Percentiles rank a stretch among this genome's conserved stretches.
phyloP scores from a whole-genome alignment of 1,140 invertebrate species.

The Drosophila mayri region DNA sequence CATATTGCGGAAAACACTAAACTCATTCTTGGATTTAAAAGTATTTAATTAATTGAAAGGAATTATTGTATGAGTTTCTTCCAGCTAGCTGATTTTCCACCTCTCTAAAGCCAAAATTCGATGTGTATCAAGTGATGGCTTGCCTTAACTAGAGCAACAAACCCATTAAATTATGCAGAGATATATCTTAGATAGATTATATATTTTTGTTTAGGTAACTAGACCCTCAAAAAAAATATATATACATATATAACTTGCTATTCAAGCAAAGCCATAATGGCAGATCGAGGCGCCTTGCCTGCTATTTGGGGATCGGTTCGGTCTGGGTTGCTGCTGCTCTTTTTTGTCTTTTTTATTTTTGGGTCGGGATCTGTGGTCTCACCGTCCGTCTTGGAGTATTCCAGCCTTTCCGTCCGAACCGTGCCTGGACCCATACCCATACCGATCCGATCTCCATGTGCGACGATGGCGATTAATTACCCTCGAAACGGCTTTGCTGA shows the following conservation, averaged over 20 bases:
- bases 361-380: constrained; percentile 30
- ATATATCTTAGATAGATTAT: constrained; percentile 4
- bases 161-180: background rate
- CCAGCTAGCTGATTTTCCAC: too few species aligned
- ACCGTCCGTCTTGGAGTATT: constrained; percentile 22
- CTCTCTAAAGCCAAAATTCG: background rate
- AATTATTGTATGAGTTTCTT: background rate
- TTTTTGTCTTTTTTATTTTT: constrained; percentile 9
- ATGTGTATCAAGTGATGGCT: constrained; percentile 1
- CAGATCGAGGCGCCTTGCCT: constrained; percentile 32
- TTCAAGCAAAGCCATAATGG: constrained; percentile 23
- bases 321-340: constrained; percentile 12
- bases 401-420: constrained; percentile 14
- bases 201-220: background rate
- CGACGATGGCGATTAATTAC: constrained; percentile 72
- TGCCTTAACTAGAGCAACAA: constrained; percentile 1
- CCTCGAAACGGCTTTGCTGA: constrained; percentile 71
- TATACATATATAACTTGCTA: constrained; percentile 11
- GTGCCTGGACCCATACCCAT: constrained; percentile 14
- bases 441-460: constrained; percentile 36
- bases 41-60: background rate
- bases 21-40: background rate
- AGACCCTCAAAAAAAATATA: constrained; percentile 8
- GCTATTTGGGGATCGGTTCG: constrained; percentile 15
- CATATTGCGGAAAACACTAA: background rate